phyloP scores from a whole-genome alignment of 1,140 invertebrate species.

The Amphibalanus amphitrite region DNA sequence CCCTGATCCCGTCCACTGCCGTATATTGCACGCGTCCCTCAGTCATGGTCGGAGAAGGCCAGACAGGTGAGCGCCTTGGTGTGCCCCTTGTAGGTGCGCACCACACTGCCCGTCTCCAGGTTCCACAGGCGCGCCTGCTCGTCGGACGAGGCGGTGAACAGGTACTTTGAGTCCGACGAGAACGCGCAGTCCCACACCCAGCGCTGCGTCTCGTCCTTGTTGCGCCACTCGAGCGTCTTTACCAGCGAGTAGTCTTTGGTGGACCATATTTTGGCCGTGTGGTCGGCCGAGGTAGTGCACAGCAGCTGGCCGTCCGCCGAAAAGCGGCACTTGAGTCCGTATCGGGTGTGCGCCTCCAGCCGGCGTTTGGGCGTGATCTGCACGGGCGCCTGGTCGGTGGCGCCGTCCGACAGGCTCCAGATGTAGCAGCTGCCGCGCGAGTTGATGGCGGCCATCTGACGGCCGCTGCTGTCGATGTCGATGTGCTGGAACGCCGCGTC shows the following conservation, averaged over 20 bases:
- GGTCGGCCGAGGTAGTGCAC: slow-evolving; percentile 87
- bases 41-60: slow-evolving; percentile 46
- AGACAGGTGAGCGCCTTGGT: slow-evolving; percentile 88
- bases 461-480: slow-evolving; percentile 65
- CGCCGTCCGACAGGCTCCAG: slow-evolving; percentile 39
- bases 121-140: slow-evolving; percentile 80
- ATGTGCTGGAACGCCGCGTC: slow-evolving; percentile 78
- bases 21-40: too few relatives aligned
- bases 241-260: slow-evolving; percentile 37
- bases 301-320: slow-evolving; percentile 81
- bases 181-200: slow-evolving; percentile 99
- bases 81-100: slow-evolving; percentile 85
- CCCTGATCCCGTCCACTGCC: too few relatives aligned
- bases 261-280: slow-evolving; percentile 75
- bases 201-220: slow-evolving; percentile 51
- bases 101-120: slow-evolving; percentile 58
- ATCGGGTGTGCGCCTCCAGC: slow-evolving; percentile 65
- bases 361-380: slow-evolving; percentile 59
- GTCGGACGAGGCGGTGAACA: slow-evolving; percentile 91
- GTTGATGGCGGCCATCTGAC: slow-evolving; percentile 79
- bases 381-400: slow-evolving; percentile 35
- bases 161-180: slow-evolving; percentile 83
- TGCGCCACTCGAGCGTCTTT: neutral
- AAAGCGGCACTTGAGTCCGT: slow-evolving; percentile 81
- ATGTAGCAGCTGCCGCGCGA: slow-evolving; percentile 83